Percentiles rank a stretch among this genome's conserved stretches.
Evolutionary conservation across 2,113 vertebrate species (phyloP).

Genomic region (Passer domesticus): DNA sequence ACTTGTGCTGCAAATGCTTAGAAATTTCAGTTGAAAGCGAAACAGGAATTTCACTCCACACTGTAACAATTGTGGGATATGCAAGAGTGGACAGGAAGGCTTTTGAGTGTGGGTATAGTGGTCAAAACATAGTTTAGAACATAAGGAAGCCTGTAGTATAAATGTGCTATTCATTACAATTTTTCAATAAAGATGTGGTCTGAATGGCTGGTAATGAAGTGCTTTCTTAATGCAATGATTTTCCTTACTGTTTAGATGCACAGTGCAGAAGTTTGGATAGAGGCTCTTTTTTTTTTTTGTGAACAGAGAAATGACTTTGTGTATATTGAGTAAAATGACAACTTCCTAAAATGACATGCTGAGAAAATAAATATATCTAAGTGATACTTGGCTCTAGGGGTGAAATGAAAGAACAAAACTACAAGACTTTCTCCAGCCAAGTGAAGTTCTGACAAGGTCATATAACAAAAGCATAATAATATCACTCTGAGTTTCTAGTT

Average conservation of each 20-base stretch:
- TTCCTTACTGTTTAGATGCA: background rate
- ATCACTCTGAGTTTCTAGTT: constrained; percentile 11
- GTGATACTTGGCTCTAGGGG: constrained; percentile 22
- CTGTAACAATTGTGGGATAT: background rate
- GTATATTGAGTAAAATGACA: constrained; percentile 29
- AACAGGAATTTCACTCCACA: background rate
- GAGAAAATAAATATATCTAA: constrained; percentile 43
- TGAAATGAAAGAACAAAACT: constrained; percentile 27
- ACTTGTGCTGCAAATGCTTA: background rate
- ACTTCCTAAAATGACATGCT: constrained; percentile 31
- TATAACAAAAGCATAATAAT: constrained; percentile 31
- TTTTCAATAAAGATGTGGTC: background rate
- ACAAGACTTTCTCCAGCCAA: background rate
- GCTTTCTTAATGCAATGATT: background rate
- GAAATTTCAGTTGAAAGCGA: background rate
- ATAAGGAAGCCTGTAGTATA: background rate
- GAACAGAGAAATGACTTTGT: background rate
- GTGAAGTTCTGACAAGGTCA: constrained; percentile 43
- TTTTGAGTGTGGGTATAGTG: background rate
- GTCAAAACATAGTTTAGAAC: background rate
- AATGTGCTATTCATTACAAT: background rate
- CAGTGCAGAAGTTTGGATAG: background rate
- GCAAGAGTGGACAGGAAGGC: background rate
- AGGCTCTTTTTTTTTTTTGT: background rate
- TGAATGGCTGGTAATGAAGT: constrained; percentile 38